Percentiles rank a stretch among this genome's conserved stretches.
These are phyloP conservation scores for Speoplatyrhinus poulsoni DNA, from an alignment of 2,113 vertebrate species.

Conservation along the genomic window DNA sequence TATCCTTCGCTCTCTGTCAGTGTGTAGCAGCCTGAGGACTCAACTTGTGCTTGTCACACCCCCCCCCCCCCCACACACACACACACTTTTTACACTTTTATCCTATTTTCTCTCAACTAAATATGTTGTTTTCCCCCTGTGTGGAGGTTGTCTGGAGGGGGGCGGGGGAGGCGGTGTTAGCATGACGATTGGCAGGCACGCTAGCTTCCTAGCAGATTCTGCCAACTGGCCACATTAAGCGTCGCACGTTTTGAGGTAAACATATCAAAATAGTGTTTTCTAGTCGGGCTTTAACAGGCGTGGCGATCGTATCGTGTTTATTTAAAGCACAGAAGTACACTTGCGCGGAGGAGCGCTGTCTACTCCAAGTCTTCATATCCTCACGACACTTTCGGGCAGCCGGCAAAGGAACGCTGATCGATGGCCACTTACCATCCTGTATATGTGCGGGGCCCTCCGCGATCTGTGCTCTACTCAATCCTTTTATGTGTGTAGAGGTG, in stretches of 20 bases:
- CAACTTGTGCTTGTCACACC: background rate
- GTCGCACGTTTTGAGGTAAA: too few relatives aligned
- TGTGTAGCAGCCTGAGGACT: too few relatives aligned
- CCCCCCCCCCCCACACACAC: background rate
- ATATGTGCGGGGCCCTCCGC: constrained; percentile 26
- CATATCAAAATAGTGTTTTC: background rate
- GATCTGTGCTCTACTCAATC: constrained; percentile 26
- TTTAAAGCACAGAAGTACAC: background rate
- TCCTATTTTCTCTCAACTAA: background rate
- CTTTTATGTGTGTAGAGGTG: constrained; percentile 44
- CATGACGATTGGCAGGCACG: background rate
- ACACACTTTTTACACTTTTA: background rate
- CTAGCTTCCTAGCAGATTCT: background rate
- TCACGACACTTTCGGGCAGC: constrained; percentile 13
- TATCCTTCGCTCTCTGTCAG: constrained; percentile 11
- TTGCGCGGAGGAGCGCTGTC: constrained; percentile 2
- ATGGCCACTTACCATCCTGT: constrained; percentile 44
- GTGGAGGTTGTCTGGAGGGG: background rate
- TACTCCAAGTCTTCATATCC: constrained; percentile 7
- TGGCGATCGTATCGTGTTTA: background rate
- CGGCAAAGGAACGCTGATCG: constrained; percentile 40
- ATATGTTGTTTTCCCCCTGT: background rate
- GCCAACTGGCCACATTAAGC: background rate
- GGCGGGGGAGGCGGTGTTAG: background rate
- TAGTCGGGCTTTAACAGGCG: background rate